Evolutionary conservation across 1,140 invertebrate genomes (phyloP).

Genomic region (Nebria ingens): DNA sequence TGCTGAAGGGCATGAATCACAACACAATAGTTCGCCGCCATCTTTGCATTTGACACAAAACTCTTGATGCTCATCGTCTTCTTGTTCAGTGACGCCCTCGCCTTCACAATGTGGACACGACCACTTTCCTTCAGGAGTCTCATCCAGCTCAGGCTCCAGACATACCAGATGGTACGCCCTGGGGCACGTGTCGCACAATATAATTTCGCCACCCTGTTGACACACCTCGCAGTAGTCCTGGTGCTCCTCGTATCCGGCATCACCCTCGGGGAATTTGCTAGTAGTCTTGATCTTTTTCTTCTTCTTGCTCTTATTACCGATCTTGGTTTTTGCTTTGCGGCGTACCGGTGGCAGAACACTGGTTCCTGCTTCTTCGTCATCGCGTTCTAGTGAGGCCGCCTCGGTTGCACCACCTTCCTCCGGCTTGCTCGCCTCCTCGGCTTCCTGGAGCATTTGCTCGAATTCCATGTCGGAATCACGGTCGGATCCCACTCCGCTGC

Average conservation of each 20-base stretch:
- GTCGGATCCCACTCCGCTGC: conserved; percentile 58
- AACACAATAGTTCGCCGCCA: conserved; percentile 93
- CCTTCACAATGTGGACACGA: conserved; percentile 97
- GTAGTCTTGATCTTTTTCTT: conserved; percentile 85
- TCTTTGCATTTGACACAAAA: conserved; percentile 97
- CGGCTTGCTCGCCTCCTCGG: conserved; percentile 48
- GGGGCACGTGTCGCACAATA: conserved; percentile 98
- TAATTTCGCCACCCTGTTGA: conserved; percentile 99
- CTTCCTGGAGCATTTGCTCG: conserved; percentile 87
- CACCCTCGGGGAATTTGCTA: conserved; percentile 73
- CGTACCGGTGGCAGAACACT: conserved; percentile 48
- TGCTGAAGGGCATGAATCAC: conserved; percentile 93
- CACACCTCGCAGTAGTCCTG: conserved; percentile 99
- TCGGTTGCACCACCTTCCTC: too few relatives aligned
- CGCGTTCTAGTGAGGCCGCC: too few relatives aligned
- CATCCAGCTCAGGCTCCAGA: conserved; percentile 94
- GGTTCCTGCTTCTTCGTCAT: too few relatives aligned
- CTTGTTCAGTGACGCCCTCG: conserved; percentile 72
- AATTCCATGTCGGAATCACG: conserved; percentile 89
- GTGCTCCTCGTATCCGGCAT: conserved; percentile 83
- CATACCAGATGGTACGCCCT: conserved; percentile 97
- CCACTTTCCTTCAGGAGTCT: conserved; percentile 98
- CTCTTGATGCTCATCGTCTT: conserved; percentile 89
- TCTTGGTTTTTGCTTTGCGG: conserved; percentile 84
- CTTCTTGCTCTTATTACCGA: conserved; percentile 82